Evolutionary conservation across 1,140 invertebrate genomes (phyloP).

Genomic region (Drosophila micromelanica): DNA sequence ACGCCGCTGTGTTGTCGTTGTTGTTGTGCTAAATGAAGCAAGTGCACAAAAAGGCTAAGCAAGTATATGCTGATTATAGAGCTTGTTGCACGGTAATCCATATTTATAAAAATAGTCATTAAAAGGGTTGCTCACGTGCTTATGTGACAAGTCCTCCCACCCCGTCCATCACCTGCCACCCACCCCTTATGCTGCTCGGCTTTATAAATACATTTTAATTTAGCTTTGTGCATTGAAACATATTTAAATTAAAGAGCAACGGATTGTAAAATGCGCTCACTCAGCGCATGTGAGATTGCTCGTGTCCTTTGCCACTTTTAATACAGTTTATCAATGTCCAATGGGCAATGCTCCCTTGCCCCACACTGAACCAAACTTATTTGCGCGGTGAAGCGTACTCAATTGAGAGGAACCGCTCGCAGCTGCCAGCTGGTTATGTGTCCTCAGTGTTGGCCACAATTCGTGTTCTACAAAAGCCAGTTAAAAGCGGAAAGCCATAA

Average conservation of each 20-base stretch:
- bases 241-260: slow-evolving; percentile 80
- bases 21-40: slow-evolving; percentile 70
- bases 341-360: slow-evolving; percentile 39
- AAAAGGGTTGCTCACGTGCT: slow-evolving; percentile 58
- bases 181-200: slow-evolving; percentile 2
- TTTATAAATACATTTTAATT: slow-evolving; percentile 80
- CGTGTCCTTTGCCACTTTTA: slow-evolving; percentile 59
- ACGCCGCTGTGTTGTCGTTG: slow-evolving; percentile 12
- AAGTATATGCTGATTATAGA: slow-evolving; percentile 58
- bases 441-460: slow-evolving; percentile 5
- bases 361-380: slow-evolving; percentile 52
- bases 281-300: slow-evolving; percentile 25
- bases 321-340: slow-evolving; percentile 76
- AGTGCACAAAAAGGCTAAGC: slow-evolving; percentile 64
- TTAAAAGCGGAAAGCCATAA: too few species aligned
- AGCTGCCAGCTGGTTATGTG: slow-evolving; percentile 22
- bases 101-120: slow-evolving; percentile 79
- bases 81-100: slow-evolving; percentile 55
- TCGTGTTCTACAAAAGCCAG: too few species aligned
- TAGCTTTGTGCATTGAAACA: slow-evolving; percentile 81
- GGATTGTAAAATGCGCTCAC: slow-evolving; percentile 72
- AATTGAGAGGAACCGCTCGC: slow-evolving; percentile 50
- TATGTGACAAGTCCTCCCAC: background rate
- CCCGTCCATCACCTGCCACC: background rate
- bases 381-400: slow-evolving; percentile 71